Conservation (phyloP, 2,113 vertebrate genomes). For the Paracanthobrama guichenoti region DNA sequence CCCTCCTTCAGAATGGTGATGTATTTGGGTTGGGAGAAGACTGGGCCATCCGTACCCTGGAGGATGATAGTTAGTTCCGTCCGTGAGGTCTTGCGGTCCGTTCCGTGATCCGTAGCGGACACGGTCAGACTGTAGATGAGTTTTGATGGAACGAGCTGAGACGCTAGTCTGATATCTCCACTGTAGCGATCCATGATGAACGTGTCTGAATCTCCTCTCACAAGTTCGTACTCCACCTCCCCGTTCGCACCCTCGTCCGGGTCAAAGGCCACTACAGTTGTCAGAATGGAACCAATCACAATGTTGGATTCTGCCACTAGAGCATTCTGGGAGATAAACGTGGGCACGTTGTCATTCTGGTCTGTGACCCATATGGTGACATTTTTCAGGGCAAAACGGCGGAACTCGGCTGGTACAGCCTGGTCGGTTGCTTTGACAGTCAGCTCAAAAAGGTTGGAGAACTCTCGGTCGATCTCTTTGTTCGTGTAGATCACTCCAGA, state of each 20-base stretch:
- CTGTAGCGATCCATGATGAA: slow-evolving; percentile 96
- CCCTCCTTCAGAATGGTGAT: slow-evolving; percentile 95
- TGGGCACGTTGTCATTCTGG: slow-evolving; percentile 90
- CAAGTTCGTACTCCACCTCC: slow-evolving; percentile 93
- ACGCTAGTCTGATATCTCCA: slow-evolving; percentile 88
- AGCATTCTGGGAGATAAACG: slow-evolving; percentile 91
- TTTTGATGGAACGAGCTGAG: slow-evolving; percentile 85
- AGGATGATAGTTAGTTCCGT: slow-evolving; percentile 92
- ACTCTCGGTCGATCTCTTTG: slow-evolving; percentile 91
- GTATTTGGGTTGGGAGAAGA: slow-evolving; percentile 95
- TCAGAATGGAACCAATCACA: slow-evolving; percentile 89
- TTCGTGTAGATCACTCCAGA: slow-evolving; percentile 86
- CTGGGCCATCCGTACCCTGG: slow-evolving; percentile 86
- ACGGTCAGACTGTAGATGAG: slow-evolving; percentile 89
- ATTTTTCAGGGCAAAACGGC: slow-evolving; percentile 90
- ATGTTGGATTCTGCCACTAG: slow-evolving; percentile 88
- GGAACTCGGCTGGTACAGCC: slow-evolving; percentile 88
- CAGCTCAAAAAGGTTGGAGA: slow-evolving; percentile 92
- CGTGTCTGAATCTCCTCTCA: slow-evolving; percentile 88
- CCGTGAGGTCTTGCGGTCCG: slow-evolving; percentile 84
- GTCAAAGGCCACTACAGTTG: slow-evolving; percentile 89
- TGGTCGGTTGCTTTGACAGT: slow-evolving; percentile 93
- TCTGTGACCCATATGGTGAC: slow-evolving; percentile 94
- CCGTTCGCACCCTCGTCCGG: slow-evolving; percentile 93
- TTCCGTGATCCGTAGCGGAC: slow-evolving; percentile 90